Evolutionary conservation across 2,797 vertebrate species (phyloP), one percentile per base, ranked within the genome.

Genomic region (Clarias platycephalus): DNA sequence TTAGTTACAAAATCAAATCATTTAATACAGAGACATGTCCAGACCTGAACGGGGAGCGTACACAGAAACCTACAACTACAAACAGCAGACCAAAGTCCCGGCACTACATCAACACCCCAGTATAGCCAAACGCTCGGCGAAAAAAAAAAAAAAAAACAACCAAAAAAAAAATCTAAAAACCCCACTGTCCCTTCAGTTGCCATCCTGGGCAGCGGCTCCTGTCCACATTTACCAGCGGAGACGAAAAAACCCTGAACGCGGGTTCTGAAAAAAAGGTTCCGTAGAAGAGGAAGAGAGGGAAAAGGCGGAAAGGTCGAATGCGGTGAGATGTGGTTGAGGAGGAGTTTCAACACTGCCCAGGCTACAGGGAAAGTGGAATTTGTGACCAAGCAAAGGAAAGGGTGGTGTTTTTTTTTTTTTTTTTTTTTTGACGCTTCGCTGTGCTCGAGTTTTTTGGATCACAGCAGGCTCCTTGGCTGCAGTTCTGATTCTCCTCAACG

Each of bases 401-500:
- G 94, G 94, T 94, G 93, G 93, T 93, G 92, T 92, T 88, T 88
- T 89, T 89, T 88, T 89, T 84, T 82, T 88, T 89, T 84, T 82
- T 81, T 81, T 31, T 94, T 93, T 92, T 93, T 92, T 91, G 90
- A 91, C 93, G 92, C 92, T 94, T 95, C 93, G 92, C 94, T 95
- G 90, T 94, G 93, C 93, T 92, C 93, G 88, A 94, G 93, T 95
- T 94, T 94, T 94, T 95, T 93, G 94, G 91, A 95, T 94, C 95
- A 93, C 96, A 96, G 95, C 96, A 95, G 95, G 95, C 94, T 95
- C 95, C 94, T 94, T 96, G 96, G 96, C 96, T 96, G 93, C 94
- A 91, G 93, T 91, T 95, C 94, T 95, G 93, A 93, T 88, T 93
- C 94, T 92, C 94, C 95, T 95, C 93, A 94, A 91, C 84, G 90